A percentile compares a stretch with the other conserved stretches of the same genome.
These are phyloP conservation scores for Frankliniella intonsa DNA, from an alignment of 2,888 invertebrate genomes.

Conservation along the genomic window DNA sequence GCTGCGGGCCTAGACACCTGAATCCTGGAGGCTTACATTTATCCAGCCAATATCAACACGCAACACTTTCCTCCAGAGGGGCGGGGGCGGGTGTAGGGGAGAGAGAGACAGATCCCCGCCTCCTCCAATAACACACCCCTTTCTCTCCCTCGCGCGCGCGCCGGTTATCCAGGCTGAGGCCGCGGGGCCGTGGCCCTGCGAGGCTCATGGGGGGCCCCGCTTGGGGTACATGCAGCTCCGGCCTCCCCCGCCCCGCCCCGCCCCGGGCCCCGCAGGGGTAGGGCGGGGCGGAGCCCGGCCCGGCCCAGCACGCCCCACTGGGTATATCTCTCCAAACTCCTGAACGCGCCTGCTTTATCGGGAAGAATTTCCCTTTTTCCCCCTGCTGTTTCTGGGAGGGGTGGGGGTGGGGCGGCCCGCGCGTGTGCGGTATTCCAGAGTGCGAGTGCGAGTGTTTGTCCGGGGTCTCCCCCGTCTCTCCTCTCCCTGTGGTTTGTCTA, in stretches of 20 bases:
- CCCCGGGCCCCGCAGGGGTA: too few species aligned
- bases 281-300: too few species aligned
- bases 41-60: neutral
- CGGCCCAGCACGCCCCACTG: too few species aligned
- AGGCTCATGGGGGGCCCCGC: too few species aligned
- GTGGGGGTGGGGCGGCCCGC: neutral
- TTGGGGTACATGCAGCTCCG: too few species aligned
- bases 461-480: too few species aligned
- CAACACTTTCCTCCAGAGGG: too few species aligned
- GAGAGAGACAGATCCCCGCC: neutral
- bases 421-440: neutral
- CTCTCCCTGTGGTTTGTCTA: too few species aligned
- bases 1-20: neutral
- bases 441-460: neutral
- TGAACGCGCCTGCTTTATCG: neutral
- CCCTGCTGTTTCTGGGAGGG: neutral
- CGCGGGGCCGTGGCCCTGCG: neutral
- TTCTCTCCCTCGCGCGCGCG: neutral
- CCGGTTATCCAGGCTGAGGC: neutral
- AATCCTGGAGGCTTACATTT: neutral
- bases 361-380: neutral
- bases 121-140: neutral
- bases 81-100: too few species aligned
- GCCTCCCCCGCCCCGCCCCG: neutral
- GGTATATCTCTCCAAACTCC: neutral